A percentile compares a stretch with the other conserved stretches of the same genome.
phyloP scores from a whole-genome alignment of 1,140 invertebrate species.

The Musca vetustissima region DNA sequence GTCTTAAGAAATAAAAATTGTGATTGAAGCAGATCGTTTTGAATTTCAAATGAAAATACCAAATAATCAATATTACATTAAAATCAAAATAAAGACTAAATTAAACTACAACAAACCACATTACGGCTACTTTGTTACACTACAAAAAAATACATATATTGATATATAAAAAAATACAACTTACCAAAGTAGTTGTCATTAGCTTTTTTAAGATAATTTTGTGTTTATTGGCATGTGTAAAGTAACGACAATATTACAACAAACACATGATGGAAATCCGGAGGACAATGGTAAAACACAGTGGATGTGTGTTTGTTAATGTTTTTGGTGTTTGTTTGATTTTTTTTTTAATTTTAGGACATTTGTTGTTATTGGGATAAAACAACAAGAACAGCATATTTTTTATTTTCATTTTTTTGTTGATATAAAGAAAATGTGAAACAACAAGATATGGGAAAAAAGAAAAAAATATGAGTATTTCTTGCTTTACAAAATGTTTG shows the following conservation, averaged over 20 bases:
- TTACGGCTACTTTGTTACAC: neutral
- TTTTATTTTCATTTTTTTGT: too few species aligned
- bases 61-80: constrained; percentile 4
- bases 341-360: neutral
- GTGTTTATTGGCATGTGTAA: constrained; percentile 26
- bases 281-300: constrained; percentile 11
- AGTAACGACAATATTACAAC: neutral
- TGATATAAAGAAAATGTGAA: constrained; percentile 24
- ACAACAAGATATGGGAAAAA: constrained; percentile 22
- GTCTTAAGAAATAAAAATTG: too few species aligned
- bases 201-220: constrained; percentile 61
- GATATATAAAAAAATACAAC: constrained; percentile 56
- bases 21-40: too few species aligned
- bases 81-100: constrained; percentile 5
- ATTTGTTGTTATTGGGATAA: constrained; percentile 1
- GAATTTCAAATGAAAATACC: neutral
- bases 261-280: constrained; percentile 9
- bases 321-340: constrained; percentile 7
- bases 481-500: constrained; percentile 11
- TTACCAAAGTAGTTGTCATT: constrained; percentile 99
- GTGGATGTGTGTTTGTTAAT: constrained; percentile 15
- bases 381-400: neutral
- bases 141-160: too few species aligned
- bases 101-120: neutral
- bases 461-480: constrained; percentile 28